Conservation (phyloP, 2,113 vertebrate species). For the Lates calcarifer region DNA sequence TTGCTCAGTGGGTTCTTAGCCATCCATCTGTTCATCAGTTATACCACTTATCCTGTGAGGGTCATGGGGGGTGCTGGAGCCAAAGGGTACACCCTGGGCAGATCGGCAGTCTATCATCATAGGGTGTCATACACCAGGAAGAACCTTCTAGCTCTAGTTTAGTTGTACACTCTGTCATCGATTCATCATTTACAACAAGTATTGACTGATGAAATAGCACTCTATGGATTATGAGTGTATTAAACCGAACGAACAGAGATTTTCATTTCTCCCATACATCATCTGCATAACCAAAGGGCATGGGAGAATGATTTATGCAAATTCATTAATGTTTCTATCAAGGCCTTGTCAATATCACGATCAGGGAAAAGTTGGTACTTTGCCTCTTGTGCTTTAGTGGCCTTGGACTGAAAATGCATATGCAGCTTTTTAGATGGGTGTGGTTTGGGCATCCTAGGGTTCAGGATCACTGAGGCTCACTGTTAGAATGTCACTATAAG, state of each 20-base stretch:
- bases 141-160: constrained; percentile 10
- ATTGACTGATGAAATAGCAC: constrained; percentile 27
- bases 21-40: no score
- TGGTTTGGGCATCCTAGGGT: background rate
- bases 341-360: constrained; percentile 46
- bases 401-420: constrained; percentile 1
- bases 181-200: constrained; percentile 42
- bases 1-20: no score
- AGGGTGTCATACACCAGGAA: background rate
- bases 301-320: constrained; percentile 45
- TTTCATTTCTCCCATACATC: constrained; percentile 35
- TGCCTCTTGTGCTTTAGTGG: background rate
- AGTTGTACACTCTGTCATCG: background rate
- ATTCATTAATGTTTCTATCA: constrained; percentile 47
- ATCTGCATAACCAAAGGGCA: constrained; percentile 61
- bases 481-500: background rate
- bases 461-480: background rate
- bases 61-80: no score
- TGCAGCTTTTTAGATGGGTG: background rate
- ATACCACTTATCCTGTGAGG: no score
- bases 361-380: constrained; percentile 28
- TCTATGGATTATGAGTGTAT: constrained; percentile 59
- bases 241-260: constrained; percentile 46
- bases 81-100: no score
- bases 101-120: no score